Base-by-base conservation (phyloP, 2,888 invertebrate genomes). In the Cordilura impudica region DNA sequence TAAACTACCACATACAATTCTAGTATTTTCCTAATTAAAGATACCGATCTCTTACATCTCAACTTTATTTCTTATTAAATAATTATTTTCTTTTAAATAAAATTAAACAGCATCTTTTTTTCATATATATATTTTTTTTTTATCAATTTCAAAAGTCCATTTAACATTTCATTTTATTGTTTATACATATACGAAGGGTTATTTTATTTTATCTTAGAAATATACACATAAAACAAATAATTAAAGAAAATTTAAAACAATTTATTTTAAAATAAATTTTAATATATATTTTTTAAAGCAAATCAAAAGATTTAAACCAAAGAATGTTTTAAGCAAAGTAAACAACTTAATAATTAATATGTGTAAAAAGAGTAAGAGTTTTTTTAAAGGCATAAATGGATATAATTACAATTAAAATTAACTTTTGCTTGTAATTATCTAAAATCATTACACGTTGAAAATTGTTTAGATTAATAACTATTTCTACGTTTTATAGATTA, bases 271-370 rank as follows among this genome's bases (percentile, higher is more conserved):
- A 43, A 39, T 39, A 65, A 72, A 66, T 51, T 43, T 58, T n/a
- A n/a, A n/a, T n/a, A n/a, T n/a, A 72, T 65, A 49, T 19, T 12
- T 53, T 60, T 29, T 29, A 49, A 23, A 58, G 4, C 6, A 63
- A 54, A 21, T 14, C n/a, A n/a, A 45, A 23, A 12, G 31, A 54
- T 53, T 66, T 54, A 26, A 18, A 65, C 49, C 21, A 53, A 67
- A 43, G 51, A 69, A 63, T 75, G 39, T 60, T 71, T 29, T 56
- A 56, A 72, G 31, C 43, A 6, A 53, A 1, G 49, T 16, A 26
- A 35, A 49, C 49, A 43, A 14, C 31, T 61, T 70, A 63, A 70
- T 29, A 45, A 58, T 21, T 58, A 51, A 43, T 18, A 63, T 19
- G 23, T 10, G 23, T 43, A 61, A 14, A 21, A 10, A 61, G 60